Base-by-base conservation (phyloP, 1,140 invertebrate genomes). In the Amyelois transitella region DNA sequence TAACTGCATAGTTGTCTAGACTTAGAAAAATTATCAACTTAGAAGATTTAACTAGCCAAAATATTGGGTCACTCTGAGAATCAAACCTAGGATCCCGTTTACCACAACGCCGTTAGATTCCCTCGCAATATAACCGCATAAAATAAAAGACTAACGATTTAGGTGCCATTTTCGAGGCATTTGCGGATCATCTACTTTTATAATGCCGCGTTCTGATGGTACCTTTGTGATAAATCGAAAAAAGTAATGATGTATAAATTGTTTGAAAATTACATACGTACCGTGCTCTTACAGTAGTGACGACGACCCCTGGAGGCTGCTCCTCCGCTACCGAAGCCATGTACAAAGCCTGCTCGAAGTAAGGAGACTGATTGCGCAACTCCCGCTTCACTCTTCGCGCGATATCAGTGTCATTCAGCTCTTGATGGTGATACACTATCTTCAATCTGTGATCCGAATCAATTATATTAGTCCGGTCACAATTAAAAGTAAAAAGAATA, bases 281-380 rank as follows among this genome's bases (percentile, higher is more conserved):
- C 87, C 91, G 92, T 0, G 97, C 97, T 56, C 92, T 90, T 2
- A 99, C 93, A 0, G 93, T 94, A 3, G 94, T 95, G 1, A 98
- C 96, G 0, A 92, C 88, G 28, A 93, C 88, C 45, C 95, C 96
- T 1, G 96, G 92, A 0, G 96, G 94, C 64, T 95, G 94, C 81
- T 98, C 97, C 85, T 99, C 98, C 32, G 95, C 91, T 0, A 99
- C 96, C 4, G 93, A 93, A 0, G 94, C 95, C 0, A 96, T 92
- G 71, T 98, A 98, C 0, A 96, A 81, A 0, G 93, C 91, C 62
- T 96, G 93, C 49, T 96, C 95, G 77, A 99, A 99, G 66, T 93
- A 94, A 0, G 95, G 95, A 0, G 92, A 94, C 71, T 94, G 94
- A 70, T 95, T 96, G 19, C 92, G 85, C 19, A 96, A 72, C 75